A percentile compares a stretch with the other conserved stretches of the same genome.
These are phyloP conservation scores for Steinernema hermaphroditum DNA, from an alignment of 2,888 invertebrate species.

Conservation along the genomic window DNA sequence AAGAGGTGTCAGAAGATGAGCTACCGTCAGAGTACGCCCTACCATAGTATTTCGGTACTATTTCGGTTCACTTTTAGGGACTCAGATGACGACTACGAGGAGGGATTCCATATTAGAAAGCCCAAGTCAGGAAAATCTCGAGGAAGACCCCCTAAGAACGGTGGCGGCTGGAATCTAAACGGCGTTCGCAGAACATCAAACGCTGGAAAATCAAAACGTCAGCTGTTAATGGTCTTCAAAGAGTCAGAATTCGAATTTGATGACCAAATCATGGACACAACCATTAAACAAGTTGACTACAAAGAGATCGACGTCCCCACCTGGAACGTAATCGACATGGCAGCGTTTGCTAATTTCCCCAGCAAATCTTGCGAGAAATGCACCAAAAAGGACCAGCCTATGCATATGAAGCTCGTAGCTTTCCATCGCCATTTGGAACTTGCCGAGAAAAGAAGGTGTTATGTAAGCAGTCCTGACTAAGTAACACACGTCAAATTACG, in stretches of 20 bases:
- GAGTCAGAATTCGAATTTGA: slow-evolving; percentile 25
- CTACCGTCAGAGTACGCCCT: neutral
- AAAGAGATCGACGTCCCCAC: slow-evolving; percentile 26
- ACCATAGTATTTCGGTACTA: neutral
- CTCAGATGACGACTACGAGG: slow-evolving; percentile 16
- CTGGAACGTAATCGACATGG: neutral
- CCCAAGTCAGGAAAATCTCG: neutral
- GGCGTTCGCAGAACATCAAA: neutral
- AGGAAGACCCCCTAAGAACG: slow-evolving; percentile 5
- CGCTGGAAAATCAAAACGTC: slow-evolving; percentile 11
- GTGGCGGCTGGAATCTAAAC: neutral
- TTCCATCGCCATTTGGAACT: neutral
- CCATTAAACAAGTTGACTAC: slow-evolving; percentile 25
- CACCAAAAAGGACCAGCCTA: neutral
- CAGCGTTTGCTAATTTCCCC: neutral
- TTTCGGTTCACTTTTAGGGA: neutral
- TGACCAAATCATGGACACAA: slow-evolving; percentile 22
- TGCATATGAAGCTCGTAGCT: neutral
- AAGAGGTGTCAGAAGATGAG: slow-evolving; percentile 10
- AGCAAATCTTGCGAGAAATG: neutral
- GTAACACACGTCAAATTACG: neutral
- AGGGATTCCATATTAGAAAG: neutral
- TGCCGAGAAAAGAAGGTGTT: slow-evolving; percentile 1
- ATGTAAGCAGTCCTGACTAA: neutral
- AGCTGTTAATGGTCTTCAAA: neutral